A percentile compares a stretch with the other conserved stretches of the same genome.
Conservation (phyloP, 2,888 invertebrate species). For the Apodemia mormo region DNA sequence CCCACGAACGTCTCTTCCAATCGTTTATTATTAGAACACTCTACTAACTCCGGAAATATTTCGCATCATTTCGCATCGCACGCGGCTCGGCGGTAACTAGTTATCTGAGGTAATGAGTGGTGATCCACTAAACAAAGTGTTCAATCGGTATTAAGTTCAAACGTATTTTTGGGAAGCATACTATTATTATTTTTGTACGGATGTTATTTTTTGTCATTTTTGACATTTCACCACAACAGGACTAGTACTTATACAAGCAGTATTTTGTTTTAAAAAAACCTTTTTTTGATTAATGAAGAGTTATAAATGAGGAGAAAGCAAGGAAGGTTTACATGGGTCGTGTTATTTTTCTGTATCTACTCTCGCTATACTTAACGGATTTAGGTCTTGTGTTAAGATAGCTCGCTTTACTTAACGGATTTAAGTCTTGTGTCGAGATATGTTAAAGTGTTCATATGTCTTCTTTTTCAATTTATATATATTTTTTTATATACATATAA, state of each 20-base stretch:
- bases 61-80: conserved; percentile 80
- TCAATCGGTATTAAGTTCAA: not conserved
- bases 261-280: too few species aligned
- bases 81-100: conserved; percentile 53
- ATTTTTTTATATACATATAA: not conserved
- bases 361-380: too few species aligned
- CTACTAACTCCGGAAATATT: conserved; percentile 81
- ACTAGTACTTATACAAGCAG: too few species aligned
- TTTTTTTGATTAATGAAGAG: too few species aligned
- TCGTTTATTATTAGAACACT: conserved; percentile 80
- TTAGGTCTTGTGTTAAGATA: too few species aligned
- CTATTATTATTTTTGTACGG: not conserved
- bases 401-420: too few species aligned
- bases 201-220: not conserved
- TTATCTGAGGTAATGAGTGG: conserved; percentile 65
- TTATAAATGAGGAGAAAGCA: too few species aligned
- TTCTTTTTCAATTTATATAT: not conserved
- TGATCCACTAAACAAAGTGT: conserved; percentile 33
- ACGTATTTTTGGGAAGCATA: not conserved
- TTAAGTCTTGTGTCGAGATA: too few species aligned
- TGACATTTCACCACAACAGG: not conserved
- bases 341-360: too few species aligned
- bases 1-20: conserved; percentile 69
- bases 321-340: too few species aligned
- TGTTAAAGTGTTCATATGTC: not conserved